phyloP scores from a whole-genome alignment of 2,797 vertebrate genomes.

The Sebastes glaucus region DNA sequence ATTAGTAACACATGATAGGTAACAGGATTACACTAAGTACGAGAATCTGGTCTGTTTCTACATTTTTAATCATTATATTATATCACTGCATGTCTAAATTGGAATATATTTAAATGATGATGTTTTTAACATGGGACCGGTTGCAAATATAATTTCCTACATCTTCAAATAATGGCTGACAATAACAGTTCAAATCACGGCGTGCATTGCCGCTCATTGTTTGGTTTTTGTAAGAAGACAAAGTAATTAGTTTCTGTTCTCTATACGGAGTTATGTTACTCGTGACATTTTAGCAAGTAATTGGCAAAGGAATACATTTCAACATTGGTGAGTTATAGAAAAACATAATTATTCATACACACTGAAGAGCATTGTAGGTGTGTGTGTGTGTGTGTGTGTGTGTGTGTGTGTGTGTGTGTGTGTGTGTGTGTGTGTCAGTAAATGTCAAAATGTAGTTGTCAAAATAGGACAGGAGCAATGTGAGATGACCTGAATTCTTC shows the following conservation, averaged over 20 bases:
- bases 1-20: constrained; percentile 18
- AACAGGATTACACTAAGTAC: background rate
- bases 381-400: background rate
- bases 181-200: background rate
- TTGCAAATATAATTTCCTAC: background rate
- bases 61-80: background rate
- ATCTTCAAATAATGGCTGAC: background rate
- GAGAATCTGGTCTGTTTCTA: background rate
- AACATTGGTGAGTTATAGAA: constrained; percentile 10
- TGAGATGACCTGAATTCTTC: constrained; percentile 22
- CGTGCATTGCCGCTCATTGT: background rate
- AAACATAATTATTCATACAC: background rate
- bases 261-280: constrained; percentile 13
- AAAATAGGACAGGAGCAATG: background rate
- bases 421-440: background rate
- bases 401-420: background rate
- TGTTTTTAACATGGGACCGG: background rate
- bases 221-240: constrained; percentile 6
- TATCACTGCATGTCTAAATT: background rate
- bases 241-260: constrained; percentile 20
- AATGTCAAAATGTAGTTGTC: constrained; percentile 16
- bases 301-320: constrained; percentile 19
- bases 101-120: background rate
- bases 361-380: background rate
- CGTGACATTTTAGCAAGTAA: constrained; percentile 30